These are phyloP conservation scores for Paedocypris micromegethes DNA, from an alignment of 2,797 vertebrate species.

Conservation along the genomic window DNA sequence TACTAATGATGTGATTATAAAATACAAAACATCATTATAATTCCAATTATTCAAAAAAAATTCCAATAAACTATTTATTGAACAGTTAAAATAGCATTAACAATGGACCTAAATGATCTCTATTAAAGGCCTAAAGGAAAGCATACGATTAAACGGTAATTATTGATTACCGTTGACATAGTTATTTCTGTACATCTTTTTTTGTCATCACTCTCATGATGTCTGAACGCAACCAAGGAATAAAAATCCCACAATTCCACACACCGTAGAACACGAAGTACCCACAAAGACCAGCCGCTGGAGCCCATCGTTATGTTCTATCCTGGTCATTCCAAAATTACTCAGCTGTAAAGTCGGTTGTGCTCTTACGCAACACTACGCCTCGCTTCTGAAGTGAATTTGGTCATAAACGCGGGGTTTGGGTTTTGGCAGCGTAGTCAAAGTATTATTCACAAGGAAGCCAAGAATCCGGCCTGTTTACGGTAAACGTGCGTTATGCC, in stretches of 20 bases:
- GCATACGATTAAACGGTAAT: too few species aligned
- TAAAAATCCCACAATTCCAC: too few species aligned
- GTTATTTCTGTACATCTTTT: neutral
- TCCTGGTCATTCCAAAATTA: constrained; percentile 23
- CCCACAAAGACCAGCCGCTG: neutral
- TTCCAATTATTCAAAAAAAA: too few species aligned
- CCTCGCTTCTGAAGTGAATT: constrained; percentile 32
- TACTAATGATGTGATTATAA: too few species aligned
- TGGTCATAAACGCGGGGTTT: constrained; percentile 38
- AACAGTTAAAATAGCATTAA: too few species aligned
- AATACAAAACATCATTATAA: too few species aligned
- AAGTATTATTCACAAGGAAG: constrained; percentile 39
- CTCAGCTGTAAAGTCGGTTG: constrained; percentile 27
- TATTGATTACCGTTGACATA: too few species aligned
- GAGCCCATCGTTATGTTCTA: constrained; percentile 15
- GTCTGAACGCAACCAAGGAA: neutral
- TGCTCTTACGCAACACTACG: constrained; percentile 34
- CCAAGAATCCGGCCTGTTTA: constrained; percentile 45
- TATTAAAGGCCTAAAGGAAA: too few species aligned
- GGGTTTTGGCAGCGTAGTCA: constrained; percentile 28
- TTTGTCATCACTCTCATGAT: constrained; percentile 5
- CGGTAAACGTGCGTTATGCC: constrained; percentile 43
- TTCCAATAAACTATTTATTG: too few species aligned
- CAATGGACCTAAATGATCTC: too few species aligned
- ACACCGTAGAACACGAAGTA: too few species aligned